Percentiles rank a stretch among this genome's conserved stretches.
Evolutionary conservation across 2,797 vertebrate species (phyloP).

Genomic region (Urosaurus nigricauda): DNA sequence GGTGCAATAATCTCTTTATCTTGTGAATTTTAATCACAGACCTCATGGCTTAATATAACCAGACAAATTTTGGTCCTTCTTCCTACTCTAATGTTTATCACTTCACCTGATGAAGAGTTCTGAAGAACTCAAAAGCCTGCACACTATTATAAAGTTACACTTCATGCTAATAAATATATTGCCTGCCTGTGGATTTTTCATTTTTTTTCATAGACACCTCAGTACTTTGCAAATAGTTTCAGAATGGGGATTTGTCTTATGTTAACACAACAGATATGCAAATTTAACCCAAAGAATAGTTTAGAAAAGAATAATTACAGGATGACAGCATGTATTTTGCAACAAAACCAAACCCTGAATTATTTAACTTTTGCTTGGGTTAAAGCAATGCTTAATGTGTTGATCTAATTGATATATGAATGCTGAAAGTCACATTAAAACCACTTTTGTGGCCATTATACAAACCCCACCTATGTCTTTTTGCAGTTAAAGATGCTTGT

Average conservation of each 20-base stretch:
- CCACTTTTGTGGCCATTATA: slow-evolving; percentile 51
- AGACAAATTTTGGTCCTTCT: too few relatives aligned
- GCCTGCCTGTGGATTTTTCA: too few relatives aligned
- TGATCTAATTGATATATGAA: slow-evolving; percentile 64
- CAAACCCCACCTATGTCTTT: slow-evolving; percentile 39
- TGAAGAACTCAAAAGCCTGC: too few relatives aligned
- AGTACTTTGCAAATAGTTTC: slow-evolving; percentile 1
- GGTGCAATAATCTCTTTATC: too few relatives aligned
- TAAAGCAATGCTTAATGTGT: slow-evolving; percentile 53
- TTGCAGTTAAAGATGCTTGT: slow-evolving; percentile 48
- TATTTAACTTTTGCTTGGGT: slow-evolving; percentile 41
- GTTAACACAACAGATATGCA: slow-evolving; percentile 35
- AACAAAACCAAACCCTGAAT: slow-evolving; percentile 25
- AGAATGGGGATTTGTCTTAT: slow-evolving; percentile 51
- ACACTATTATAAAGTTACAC: too few relatives aligned
- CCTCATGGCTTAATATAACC: too few relatives aligned
- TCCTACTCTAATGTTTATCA: too few relatives aligned
- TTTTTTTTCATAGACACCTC: not conserved
- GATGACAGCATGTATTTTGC: slow-evolving; percentile 41
- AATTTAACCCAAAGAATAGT: slow-evolving; percentile 37
- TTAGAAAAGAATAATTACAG: slow-evolving; percentile 40
- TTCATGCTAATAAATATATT: too few relatives aligned
- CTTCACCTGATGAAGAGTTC: too few relatives aligned
- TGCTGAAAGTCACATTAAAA: slow-evolving; percentile 51
- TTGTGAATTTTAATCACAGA: too few relatives aligned